Evolutionary conservation across 2,797 vertebrate genomes (phyloP).

Genomic region (Manis javanica): DNA sequence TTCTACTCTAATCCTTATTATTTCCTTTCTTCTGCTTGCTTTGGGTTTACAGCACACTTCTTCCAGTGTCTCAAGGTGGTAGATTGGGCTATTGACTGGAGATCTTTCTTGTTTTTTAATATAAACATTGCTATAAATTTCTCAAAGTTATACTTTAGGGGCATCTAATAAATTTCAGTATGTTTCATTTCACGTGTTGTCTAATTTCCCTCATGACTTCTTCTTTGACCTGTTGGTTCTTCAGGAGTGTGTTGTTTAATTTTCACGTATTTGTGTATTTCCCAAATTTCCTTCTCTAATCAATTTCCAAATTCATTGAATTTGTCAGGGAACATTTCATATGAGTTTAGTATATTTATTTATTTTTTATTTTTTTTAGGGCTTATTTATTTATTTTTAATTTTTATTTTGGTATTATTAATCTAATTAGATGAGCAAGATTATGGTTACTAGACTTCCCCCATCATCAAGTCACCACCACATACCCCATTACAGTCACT

Average conservation of each 20-base stretch:
- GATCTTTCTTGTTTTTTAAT: neutral
- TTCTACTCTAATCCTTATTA: neutral
- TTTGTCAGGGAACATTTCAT: neutral
- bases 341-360: neutral
- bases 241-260: neutral
- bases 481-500: too few species aligned
- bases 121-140: neutral
- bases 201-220: neutral
- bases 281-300: neutral
- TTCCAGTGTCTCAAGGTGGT: neutral
- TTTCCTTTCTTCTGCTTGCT: conserved; percentile 1
- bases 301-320: neutral
- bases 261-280: neutral
- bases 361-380: neutral
- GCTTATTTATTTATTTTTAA: too few species aligned
- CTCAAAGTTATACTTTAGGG: neutral
- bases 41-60: neutral
- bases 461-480: too few species aligned
- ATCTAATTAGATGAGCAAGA: too few species aligned
- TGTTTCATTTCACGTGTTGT: neutral
- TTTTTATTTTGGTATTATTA: too few species aligned
- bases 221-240: neutral
- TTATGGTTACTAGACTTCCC: too few species aligned
- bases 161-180: neutral
- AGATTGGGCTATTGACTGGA: neutral